A percentile compares a stretch with the other conserved stretches of the same genome.
These are phyloP conservation scores for Dissostichus mawsoni DNA, from an alignment of 2,113 vertebrate species.

Conservation along the genomic window DNA sequence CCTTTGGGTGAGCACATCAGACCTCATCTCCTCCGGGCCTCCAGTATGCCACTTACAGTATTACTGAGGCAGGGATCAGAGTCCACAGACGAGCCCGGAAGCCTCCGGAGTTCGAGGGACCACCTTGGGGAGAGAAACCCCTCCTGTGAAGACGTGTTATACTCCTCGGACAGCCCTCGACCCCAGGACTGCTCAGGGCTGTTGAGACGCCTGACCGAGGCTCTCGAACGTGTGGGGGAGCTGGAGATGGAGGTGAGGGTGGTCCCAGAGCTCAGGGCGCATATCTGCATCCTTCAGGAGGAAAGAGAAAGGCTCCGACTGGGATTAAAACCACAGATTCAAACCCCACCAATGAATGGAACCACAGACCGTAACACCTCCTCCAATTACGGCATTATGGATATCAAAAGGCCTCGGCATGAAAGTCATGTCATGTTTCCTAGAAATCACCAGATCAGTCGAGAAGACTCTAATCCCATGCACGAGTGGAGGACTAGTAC, in stretches of 20 bases:
- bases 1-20: conserved; percentile 80
- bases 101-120: conserved; percentile 61
- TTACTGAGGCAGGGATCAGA: conserved; percentile 79
- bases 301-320: conserved; percentile 73
- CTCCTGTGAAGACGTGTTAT: conserved; percentile 70
- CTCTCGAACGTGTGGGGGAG: conserved; percentile 78
- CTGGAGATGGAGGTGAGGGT: conserved; percentile 76
- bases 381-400: conserved; percentile 30
- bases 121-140: conserved; percentile 59
- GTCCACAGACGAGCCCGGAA: conserved; percentile 71
- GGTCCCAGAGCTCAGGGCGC: conserved; percentile 80
- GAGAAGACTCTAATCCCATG: conserved; percentile 31
- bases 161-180: conserved; percentile 34
- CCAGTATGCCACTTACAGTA: conserved; percentile 91
- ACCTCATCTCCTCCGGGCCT: conserved; percentile 91
- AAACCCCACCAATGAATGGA: conserved; percentile 52
- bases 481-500: conserved; percentile 78
- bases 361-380: conserved; percentile 24
- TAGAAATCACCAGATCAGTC: conserved; percentile 9
- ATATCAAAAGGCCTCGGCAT: conserved; percentile 58
- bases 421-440: conserved; percentile 45
- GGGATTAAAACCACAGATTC: conserved; percentile 59
- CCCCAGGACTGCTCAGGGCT: conserved; percentile 58
- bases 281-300: conserved; percentile 79
- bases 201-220: conserved; percentile 74